Conservation (phyloP, 2,113 vertebrate genomes). For the Fulica atra region DNA sequence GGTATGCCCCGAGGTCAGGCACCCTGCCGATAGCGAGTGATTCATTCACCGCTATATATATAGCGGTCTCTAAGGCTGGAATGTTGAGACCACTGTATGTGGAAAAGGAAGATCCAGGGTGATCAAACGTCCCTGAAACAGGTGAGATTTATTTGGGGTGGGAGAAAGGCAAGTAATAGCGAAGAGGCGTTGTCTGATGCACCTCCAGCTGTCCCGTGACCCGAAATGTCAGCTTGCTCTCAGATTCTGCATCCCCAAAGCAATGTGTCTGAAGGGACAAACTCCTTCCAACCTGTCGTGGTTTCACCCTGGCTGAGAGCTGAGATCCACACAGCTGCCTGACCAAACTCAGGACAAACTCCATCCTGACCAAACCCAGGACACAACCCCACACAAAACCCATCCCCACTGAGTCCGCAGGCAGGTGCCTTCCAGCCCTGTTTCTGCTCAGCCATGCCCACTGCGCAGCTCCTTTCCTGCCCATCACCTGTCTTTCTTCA, state of each 20-base stretch:
- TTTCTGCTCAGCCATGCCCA: background rate
- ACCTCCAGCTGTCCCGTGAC: background rate
- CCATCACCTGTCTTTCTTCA: background rate
- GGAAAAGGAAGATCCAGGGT: background rate
- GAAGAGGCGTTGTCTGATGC: background rate
- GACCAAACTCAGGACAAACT: too few species aligned
- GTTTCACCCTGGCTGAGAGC: too few species aligned
- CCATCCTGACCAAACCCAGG: too few species aligned
- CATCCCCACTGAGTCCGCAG: background rate
- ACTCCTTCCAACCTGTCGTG: background rate
- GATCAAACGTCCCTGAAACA: background rate
- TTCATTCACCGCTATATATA: background rate
- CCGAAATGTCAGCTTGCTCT: fast-evolving
- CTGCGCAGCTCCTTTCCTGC: background rate
- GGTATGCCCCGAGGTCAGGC: background rate
- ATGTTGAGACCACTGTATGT: background rate
- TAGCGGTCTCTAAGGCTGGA: background rate
- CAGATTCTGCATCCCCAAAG: background rate
- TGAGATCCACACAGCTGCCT: too few species aligned
- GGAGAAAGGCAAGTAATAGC: background rate
- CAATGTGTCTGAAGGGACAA: background rate
- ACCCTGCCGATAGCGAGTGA: fast-evolving
- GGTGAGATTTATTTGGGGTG: background rate
- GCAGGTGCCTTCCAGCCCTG: background rate
- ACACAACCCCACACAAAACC: background rate